Evolutionary conservation across 2,797 vertebrate species (phyloP), one percentile per base, ranked within the genome.

Genomic region (Etheostoma perlongum): DNA sequence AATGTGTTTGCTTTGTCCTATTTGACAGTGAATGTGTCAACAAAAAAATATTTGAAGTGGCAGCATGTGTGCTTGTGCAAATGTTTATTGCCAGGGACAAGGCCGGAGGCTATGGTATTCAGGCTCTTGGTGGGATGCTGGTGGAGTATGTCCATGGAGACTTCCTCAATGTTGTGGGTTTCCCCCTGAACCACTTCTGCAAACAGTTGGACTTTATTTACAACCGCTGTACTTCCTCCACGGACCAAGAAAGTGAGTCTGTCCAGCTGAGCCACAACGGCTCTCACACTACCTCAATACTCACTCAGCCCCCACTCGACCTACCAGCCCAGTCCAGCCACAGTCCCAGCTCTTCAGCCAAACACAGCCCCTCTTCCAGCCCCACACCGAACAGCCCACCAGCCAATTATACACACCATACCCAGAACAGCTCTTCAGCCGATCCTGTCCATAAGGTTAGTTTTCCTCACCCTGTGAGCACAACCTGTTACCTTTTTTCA

Each of bases 141-240:
- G 98, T 99, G 51, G 98, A 99, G 71, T 93, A 90, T 2, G 95
- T 99, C 9, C 94, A 92, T 0, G 98, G 98, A 36, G 98, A 99
- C 92, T 98, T 98, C 82, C 88, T 99, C 48, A 99, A 99, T 27
- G 98, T 99, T 7, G 95, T 98, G 40, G 98, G 98, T 55, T 99
- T 99, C 82, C 98, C 98, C 2, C 95, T 99, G 47, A 98, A 99
- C 92, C 98, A 86, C 89, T 99, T 99, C 89, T 99, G 97, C 93
- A 98, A 96, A 92, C 91, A 95, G 72, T 89, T 99, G 54, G 94
- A 91, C 7, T 67, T 91, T 47, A 91, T 99, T 60, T 97, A 92
- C 81, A 95, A 92, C 75, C 58, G 5, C 2, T 52, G 30, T 27
- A 65, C 86, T 7, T 82, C 85, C 30, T 79, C 52, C n/a, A 30